Percentiles rank a stretch among this genome's conserved stretches.
phyloP scores from a whole-genome alignment of 2,888 invertebrate genomes.

The Notocelia uddmanniana region DNA sequence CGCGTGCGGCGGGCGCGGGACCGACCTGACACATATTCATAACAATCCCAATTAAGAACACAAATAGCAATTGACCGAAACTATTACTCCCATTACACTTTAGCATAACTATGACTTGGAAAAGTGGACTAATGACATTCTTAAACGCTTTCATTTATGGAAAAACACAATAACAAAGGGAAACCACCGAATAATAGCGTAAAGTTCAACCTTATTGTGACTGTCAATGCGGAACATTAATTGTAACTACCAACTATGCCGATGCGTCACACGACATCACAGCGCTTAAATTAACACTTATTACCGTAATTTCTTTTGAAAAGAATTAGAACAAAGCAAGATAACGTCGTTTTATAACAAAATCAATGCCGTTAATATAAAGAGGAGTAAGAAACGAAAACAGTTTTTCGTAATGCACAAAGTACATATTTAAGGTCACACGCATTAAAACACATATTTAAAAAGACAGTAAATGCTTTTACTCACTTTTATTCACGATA shows the following conservation, averaged over 20 bases:
- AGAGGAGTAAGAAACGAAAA: conserved; percentile 49
- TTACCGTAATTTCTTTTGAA: conserved; percentile 42
- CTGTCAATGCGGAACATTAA: conserved; percentile 37
- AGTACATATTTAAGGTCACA: conserved; percentile 45
- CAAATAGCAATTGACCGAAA: conserved; percentile 60
- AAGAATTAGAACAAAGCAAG: conserved; percentile 50
- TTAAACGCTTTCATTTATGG: conserved; percentile 57
- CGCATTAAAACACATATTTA: conserved; percentile 49
- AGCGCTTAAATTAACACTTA: conserved; percentile 31
- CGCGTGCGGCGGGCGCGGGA: conserved; percentile 54
- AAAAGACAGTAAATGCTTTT: conserved; percentile 48
- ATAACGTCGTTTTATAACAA: conserved; percentile 68
- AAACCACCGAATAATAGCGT: conserved; percentile 53
- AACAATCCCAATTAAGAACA: conserved; percentile 77
- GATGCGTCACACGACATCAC: conserved; percentile 22
- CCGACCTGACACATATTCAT: conserved; percentile 79
- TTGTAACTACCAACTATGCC: conserved; percentile 30
- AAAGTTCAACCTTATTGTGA: conserved; percentile 46
- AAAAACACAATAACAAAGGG: conserved; percentile 60
- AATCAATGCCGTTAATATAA: conserved; percentile 79
- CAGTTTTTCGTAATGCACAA: conserved; percentile 48
- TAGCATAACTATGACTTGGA: conserved; percentile 48
- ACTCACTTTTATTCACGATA: conserved; percentile 70
- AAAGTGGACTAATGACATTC: conserved; percentile 57
- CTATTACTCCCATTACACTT: conserved; percentile 52